phyloP scores from a whole-genome alignment of 2,113 vertebrate genomes.

The Rhabdomys dilectus region DNA sequence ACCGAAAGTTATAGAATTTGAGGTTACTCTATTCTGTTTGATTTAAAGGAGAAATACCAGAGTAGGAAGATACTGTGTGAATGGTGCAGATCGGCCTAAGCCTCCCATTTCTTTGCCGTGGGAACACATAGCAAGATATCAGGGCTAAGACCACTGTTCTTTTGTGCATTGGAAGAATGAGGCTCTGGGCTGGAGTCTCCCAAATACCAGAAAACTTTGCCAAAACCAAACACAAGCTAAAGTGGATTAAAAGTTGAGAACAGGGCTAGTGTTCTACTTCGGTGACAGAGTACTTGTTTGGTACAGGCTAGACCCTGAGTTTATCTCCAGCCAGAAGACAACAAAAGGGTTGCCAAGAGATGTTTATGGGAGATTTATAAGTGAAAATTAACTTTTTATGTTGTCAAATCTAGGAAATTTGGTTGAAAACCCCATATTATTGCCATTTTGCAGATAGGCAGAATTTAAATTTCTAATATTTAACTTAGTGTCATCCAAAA shows the following conservation, averaged over 20 bases:
- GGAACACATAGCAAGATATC: not conserved
- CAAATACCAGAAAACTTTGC: not conserved
- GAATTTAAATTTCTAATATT: slow-evolving; percentile 32
- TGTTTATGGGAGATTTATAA: not conserved
- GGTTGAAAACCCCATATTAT: slow-evolving; percentile 11
- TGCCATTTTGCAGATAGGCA: slow-evolving; percentile 2
- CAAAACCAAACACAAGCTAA: not conserved
- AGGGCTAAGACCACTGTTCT: not conserved
- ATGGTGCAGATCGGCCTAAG: not conserved
- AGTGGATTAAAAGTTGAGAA: not conserved
- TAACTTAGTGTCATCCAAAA: not conserved
- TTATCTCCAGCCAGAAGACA: not conserved
- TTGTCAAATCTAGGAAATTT: not conserved
- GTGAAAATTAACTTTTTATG: slow-evolving; percentile 49
- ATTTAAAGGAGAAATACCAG: not conserved
- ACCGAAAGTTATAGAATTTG: not conserved
- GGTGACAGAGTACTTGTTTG: not conserved
- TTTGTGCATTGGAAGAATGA: not conserved
- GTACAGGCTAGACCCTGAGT: too few relatives aligned
- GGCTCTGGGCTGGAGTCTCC: not conserved
- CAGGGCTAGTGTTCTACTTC: not conserved
- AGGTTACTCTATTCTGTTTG: not conserved
- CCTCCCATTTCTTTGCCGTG: not conserved
- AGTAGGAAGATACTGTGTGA: not conserved
- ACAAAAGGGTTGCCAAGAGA: not conserved